A percentile compares a stretch with the other conserved stretches of the same genome.
These are phyloP conservation scores for Galbula dea DNA, from an alignment of 2,113 vertebrate genomes.

Conservation along the genomic window DNA sequence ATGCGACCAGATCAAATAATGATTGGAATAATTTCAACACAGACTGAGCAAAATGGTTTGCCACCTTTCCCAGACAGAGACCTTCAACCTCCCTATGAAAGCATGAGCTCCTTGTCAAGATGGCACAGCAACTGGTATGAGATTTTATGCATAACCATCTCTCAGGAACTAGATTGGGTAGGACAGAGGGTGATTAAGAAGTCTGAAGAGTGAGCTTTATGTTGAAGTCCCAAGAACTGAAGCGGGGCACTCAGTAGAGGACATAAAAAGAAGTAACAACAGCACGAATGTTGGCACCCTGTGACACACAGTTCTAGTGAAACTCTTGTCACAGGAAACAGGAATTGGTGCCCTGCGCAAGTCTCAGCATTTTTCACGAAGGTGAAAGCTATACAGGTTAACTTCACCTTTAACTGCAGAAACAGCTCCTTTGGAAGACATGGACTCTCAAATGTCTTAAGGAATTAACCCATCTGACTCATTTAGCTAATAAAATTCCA, in stretches of 20 bases:
- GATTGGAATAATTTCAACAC: neutral
- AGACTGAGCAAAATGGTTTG: neutral
- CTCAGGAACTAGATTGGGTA: neutral
- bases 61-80: neutral
- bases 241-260: neutral
- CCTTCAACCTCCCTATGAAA: fast-evolving
- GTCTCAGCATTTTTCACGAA: neutral
- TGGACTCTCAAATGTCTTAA: neutral
- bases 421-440: neutral
- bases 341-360: neutral
- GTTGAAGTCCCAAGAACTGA: neutral
- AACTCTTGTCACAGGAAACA: neutral
- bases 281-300: neutral
- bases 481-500: neutral
- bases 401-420: neutral
- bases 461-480: neutral
- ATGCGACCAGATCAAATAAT: no score
- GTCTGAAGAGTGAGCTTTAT: neutral
- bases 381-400: neutral
- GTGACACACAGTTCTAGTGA: neutral
- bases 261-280: neutral
- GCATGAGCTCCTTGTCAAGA: neutral
- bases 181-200: neutral
- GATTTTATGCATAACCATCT: neutral
- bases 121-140: neutral